Percentiles rank a stretch among this genome's conserved stretches.
Conservation (phyloP, 2,113 vertebrate genomes). For the Anolis sagrei region DNA sequence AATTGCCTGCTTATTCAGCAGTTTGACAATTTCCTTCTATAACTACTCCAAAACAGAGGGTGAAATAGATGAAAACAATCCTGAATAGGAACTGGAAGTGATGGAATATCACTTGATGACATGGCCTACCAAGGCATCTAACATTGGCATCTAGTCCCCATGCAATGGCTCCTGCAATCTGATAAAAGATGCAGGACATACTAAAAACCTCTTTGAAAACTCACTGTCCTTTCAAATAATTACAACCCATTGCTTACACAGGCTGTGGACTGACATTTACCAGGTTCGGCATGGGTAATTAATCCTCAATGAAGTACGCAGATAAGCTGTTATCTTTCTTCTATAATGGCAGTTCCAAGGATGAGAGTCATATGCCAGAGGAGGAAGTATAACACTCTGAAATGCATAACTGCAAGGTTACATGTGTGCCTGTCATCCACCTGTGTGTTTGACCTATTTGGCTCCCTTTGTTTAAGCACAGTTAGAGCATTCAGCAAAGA, state of each 20-base stretch:
- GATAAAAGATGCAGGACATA: no score
- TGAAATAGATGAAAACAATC: no score
- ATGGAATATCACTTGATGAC: no score
- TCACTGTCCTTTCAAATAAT: not conserved
- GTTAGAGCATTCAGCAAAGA: rapidly evolving
- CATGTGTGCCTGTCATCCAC: not conserved
- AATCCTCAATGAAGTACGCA: not conserved
- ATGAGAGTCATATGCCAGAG: not conserved
- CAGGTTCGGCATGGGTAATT: not conserved
- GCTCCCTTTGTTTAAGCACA: slow-evolving; percentile 21
- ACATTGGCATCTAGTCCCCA: no score
- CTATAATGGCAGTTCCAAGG: not conserved
- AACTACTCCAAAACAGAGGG: no score
- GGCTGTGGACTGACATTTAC: not conserved
- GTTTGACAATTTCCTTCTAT: no score
- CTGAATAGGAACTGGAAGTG: no score
- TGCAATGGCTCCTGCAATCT: no score
- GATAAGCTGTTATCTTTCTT: not conserved
- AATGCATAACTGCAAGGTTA: not conserved
- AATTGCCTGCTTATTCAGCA: no score
- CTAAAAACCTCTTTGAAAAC: no score
- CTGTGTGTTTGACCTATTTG: slow-evolving; percentile 5
- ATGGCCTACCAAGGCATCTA: no score
- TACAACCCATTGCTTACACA: not conserved
- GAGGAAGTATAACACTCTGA: not conserved